Base-by-base conservation (phyloP, 2,113 vertebrate genomes). In the Bambusicola thoracicus region DNA sequence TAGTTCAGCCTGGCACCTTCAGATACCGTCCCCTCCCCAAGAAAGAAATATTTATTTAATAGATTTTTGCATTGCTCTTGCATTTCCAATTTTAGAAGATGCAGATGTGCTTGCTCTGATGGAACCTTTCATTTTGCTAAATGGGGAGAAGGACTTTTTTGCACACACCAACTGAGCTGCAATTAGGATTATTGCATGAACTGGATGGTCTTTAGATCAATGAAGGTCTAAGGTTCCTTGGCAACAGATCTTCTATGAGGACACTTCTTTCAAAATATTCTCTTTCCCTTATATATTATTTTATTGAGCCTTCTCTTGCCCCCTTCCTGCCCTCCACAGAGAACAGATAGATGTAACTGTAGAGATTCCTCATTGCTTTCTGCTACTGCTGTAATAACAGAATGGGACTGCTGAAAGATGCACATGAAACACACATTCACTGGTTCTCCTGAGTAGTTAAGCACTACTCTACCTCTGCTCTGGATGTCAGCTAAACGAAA, bases 181-280 rank as follows among this genome's bases (percentile, higher is more conserved):
- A 97, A 67, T 97, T 97, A 96, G 75, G 30, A 66, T 91, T 95
- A 92, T 95, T 96, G 95, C 49, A 88, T 93, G 75, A 74, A 91
- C 81, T 65, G 81, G 56, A 95, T n/a, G n/a, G n/a, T n/a, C n/a
- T n/a, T n/a, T n/a, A n/a, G n/a, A n/a, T n/a, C 73, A 92, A 61
- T 77, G 81, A 95, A 93, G 56, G 51, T 96, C 88, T 13, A 10
- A 94, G 41, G 63, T 21, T 89, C 74, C 88, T 90, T 79, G 30
- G 89, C 83, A 97, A 92, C 77, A 95, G 80, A 80, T 92, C 73
- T 32, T 43, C 22, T 29, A 53, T 56, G 27, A 90, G 89, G 61
- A 62, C 15, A 90, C 44, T 85, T 92, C 58, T 82, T 93, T 96
- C 61, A 58, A 84, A 83, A 91, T 65, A 81, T 53, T 87, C 55